Evolutionary conservation across 2,113 vertebrate species (phyloP).

Genomic region (Calypte anna): DNA sequence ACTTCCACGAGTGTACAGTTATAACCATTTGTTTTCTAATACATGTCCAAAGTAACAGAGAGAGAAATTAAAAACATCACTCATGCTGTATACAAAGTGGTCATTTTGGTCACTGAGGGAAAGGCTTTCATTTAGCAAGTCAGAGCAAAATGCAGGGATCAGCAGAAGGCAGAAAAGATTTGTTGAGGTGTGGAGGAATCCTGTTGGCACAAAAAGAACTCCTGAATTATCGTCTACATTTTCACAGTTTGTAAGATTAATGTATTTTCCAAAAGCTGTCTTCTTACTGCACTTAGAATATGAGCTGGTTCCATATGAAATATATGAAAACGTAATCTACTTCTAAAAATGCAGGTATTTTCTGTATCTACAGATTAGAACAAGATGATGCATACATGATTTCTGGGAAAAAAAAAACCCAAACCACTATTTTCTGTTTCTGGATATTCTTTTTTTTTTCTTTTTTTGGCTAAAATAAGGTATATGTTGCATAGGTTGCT

Average conservation of each 20-base stretch:
- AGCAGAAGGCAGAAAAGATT: slow-evolving; percentile 34
- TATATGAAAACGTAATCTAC: neutral
- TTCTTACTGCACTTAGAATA: neutral
- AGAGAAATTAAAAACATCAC: slow-evolving; percentile 68
- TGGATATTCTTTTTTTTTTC: neutral
- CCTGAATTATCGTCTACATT: neutral
- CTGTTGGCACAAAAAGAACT: slow-evolving; percentile 14
- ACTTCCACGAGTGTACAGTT: slow-evolving; percentile 27
- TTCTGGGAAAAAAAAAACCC: neutral
- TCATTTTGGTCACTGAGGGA: slow-evolving; percentile 47
- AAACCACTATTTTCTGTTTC: neutral
- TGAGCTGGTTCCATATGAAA: neutral
- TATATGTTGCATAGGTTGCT: neutral
- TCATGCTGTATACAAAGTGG: slow-evolving; percentile 29
- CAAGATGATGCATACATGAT: neutral
- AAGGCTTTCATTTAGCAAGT: slow-evolving; percentile 41
- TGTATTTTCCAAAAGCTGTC: neutral
- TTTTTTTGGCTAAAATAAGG: neutral
- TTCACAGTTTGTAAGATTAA: slow-evolving; percentile 2
- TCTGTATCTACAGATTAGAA: neutral
- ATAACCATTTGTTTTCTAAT: slow-evolving; percentile 44
- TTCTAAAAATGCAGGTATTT: neutral
- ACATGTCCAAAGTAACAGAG: slow-evolving; percentile 11
- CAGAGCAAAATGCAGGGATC: slow-evolving; percentile 34
- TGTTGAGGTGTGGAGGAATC: neutral